phyloP scores from a whole-genome alignment of 2,797 vertebrate genomes.

The Cetoscarus ocellatus region DNA sequence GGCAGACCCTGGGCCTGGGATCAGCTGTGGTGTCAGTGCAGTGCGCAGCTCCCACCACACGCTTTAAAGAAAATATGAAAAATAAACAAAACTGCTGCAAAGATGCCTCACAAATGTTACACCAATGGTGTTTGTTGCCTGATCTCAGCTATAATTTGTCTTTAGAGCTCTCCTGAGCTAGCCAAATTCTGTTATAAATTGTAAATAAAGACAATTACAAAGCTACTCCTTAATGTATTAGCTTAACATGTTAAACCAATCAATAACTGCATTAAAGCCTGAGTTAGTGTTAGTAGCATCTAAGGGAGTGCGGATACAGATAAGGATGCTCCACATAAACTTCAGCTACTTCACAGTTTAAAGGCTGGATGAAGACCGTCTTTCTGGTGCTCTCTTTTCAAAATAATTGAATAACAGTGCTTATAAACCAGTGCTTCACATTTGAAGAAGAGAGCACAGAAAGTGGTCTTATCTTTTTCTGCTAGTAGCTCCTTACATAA shows the following conservation, averaged over 20 bases:
- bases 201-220: constrained; percentile 55
- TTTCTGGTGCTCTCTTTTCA: constrained; percentile 56
- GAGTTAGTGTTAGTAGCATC: constrained; percentile 42
- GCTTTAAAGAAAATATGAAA: constrained; percentile 89
- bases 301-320: constrained; percentile 36
- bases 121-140: constrained; percentile 76
- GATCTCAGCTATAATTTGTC: constrained; percentile 55
- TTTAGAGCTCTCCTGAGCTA: constrained; percentile 49
- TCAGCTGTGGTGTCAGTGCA: constrained; percentile 84
- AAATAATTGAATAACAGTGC: not conserved
- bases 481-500: constrained; percentile 46
- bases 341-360: constrained; percentile 35
- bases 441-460: constrained; percentile 56
- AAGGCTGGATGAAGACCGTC: constrained; percentile 24
- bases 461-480: constrained; percentile 35
- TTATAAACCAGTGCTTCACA: not conserved
- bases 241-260: constrained; percentile 46
- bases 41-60: constrained; percentile 86
- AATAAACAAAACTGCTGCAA: constrained; percentile 86
- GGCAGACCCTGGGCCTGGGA: constrained; percentile 87
- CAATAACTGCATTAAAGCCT: constrained; percentile 35
- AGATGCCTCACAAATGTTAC: constrained; percentile 69
- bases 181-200: constrained; percentile 68
- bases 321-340: constrained; percentile 17
- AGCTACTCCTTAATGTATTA: constrained; percentile 31